These are phyloP conservation scores for Pentamera pediparva DNA, from an alignment of 53 echinoderm and acorn worm species.

Conservation along the genomic window DNA sequence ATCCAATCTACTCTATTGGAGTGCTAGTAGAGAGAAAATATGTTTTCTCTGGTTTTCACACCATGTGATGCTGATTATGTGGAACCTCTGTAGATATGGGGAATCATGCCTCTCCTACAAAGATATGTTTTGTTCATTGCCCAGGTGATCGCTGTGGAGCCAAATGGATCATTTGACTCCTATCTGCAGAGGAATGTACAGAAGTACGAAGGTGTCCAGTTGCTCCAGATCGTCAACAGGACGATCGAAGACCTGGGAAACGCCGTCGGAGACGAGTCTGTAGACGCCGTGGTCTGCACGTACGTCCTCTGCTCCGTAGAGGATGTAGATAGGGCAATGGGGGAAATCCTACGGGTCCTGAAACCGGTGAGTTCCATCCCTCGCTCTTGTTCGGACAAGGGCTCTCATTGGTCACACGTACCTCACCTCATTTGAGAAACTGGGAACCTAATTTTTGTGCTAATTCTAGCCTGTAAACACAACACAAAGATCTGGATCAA, in stretches of 20 bases:
- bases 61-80: no score
- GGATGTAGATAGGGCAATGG: background rate
- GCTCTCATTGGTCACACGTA: no score
- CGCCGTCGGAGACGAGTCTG: background rate
- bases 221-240: background rate
- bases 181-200: background rate
- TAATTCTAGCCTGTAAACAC: background rate
- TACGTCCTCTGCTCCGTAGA: background rate
- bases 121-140: background rate
- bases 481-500: background rate
- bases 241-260: background rate
- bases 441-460: no score
- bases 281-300: slow-evolving; percentile 14
- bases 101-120: no score
- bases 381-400: no score
- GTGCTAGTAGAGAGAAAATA: no score
- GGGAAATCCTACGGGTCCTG: slow-evolving; percentile 5
- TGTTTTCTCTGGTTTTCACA: no score
- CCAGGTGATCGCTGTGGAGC: slow-evolving; percentile 17
- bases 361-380: background rate
- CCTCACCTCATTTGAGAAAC: no score
- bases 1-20: no score
- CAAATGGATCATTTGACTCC: background rate
- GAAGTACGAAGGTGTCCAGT: background rate
- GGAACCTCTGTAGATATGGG: no score